Base-by-base conservation (phyloP, 35 echinoderm and acorn worm species). In the Apostichopus japonicus region DNA sequence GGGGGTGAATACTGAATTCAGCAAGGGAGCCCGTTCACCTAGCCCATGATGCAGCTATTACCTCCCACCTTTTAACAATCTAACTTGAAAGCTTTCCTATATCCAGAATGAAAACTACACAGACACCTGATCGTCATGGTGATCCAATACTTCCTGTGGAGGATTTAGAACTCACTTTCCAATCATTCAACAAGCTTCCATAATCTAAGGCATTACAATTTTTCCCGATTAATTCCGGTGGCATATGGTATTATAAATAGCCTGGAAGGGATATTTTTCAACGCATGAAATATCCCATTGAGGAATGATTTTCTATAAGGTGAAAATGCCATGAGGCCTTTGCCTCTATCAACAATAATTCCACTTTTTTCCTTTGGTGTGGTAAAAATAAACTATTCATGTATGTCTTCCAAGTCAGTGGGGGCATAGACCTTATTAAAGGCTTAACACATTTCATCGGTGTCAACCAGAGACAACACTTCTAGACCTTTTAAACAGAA, bases 231-330 rank as follows among this genome's bases (percentile, higher is more conserved):
- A 67, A 53, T 52, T 6, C 54, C 51, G 6, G 79, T 54, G 2
- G 6, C 52, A 54, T 55, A 54, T 3, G 79, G 33, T 83, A 53
- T 55, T 54, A 15, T 54, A 83, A 83, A 83, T 83, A 83, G 79
- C 79, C 79, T 52, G n/a, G 33, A 83, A 52, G 6, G 54, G 51
- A 55, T 83, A 44, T 83, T 83, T 83, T 83, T 83, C 79, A 83
- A 54, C 15, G 54, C 44, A 54, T 83, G 79, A 54, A 83, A 83
- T 44, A 83, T 7, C 54, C 79, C 79, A 14, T 83, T 83, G 24
- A 54, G 25, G 54, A 83, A 83, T 55, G 33, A 54, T 17, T 52
- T 17, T 14, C 24, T 19, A 0, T 67, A 54, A 83, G 79, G 79
- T 55, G n/a, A 83, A 33, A 83, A 83, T 54, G 79, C 79, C 79